A percentile compares a stretch with the other conserved stretches of the same genome.
Evolutionary conservation across 2,113 vertebrate species (phyloP).

Genomic region (Mastomys coucha): DNA sequence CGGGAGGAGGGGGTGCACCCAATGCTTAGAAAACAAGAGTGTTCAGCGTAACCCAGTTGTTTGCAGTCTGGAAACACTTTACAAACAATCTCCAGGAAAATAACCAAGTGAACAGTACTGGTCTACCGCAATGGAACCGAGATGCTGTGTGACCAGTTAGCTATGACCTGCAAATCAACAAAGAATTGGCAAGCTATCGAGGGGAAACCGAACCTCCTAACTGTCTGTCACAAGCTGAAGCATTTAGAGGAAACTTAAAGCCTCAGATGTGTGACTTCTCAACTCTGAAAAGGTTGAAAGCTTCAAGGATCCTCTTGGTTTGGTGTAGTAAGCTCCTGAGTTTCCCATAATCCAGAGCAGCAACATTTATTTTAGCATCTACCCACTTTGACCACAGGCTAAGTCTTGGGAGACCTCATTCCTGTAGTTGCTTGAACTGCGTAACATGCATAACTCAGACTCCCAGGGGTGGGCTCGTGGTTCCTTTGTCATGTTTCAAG

Average conservation of each 20-base stretch:
- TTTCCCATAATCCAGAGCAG: conserved; percentile 82
- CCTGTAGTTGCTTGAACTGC: neutral
- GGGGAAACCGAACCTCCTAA: conserved; percentile 87
- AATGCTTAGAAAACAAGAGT: conserved; percentile 75
- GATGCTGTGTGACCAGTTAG: conserved; percentile 93
- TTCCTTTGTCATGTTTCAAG: neutral
- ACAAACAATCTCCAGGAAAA: conserved; percentile 89
- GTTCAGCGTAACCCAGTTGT: conserved; percentile 79
- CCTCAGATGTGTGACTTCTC: conserved; percentile 86
- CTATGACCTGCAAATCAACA: conserved; percentile 92
- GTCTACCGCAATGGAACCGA: conserved; percentile 92
- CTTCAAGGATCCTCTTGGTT: conserved; percentile 81
- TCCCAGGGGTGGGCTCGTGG: neutral
- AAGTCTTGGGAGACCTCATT: conserved; percentile 58
- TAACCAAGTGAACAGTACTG: conserved; percentile 86
- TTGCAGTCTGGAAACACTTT: conserved; percentile 90
- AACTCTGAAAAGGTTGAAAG: conserved; percentile 80
- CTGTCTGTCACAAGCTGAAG: conserved; percentile 87
- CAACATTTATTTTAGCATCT: conserved; percentile 77
- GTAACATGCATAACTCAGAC: neutral
- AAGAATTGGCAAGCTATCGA: conserved; percentile 85
- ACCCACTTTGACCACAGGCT: conserved; percentile 76
- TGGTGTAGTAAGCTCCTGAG: conserved; percentile 70
- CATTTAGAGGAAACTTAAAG: conserved; percentile 83
- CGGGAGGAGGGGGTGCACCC: neutral